Conservation (phyloP, 2,888 invertebrate species). For the Nesidiocoris tenuis region DNA sequence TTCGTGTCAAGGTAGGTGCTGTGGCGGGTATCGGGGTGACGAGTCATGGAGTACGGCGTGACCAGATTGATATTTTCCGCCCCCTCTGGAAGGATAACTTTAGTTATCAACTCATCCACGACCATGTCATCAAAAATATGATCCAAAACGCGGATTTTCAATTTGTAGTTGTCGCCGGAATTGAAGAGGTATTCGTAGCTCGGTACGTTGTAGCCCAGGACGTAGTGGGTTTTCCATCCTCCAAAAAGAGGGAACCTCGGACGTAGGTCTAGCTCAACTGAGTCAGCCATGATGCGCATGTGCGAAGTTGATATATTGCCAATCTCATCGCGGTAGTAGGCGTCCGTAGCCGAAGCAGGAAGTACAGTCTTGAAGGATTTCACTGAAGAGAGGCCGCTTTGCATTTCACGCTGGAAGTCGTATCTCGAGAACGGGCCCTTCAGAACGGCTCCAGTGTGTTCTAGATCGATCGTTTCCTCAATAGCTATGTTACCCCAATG, state of each 20-base stretch:
- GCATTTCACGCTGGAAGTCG: conserved; percentile 92
- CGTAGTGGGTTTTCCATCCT: conserved; percentile 98
- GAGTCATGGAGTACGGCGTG: conserved; percentile 77
- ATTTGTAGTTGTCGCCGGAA: conserved; percentile 56
- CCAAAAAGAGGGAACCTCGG: conserved; percentile 98
- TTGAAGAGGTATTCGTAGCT: conserved; percentile 93
- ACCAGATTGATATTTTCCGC: conserved; percentile 76
- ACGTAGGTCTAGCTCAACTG: conserved; percentile 91
- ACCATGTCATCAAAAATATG: conserved; percentile 97
- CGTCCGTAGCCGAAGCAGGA: conserved; percentile 85
- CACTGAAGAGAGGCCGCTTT: conserved; percentile 84
- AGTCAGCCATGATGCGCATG: conserved; percentile 82
- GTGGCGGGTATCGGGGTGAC: conserved; percentile 72
- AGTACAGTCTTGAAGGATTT: conserved; percentile 77
- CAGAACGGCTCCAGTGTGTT: conserved; percentile 88
- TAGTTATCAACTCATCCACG: conserved; percentile 83
- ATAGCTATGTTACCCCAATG: conserved; percentile 99
- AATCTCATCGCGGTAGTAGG: conserved; percentile 97
- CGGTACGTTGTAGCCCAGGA: conserved; percentile 94
- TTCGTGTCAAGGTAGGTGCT: conserved; percentile 93
- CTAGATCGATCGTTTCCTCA: conserved; percentile 88
- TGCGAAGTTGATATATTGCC: conserved; percentile 98
- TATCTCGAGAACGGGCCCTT: conserved; percentile 96
- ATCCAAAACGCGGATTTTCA: conserved; percentile 93
- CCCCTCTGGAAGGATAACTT: conserved; percentile 92